Evolutionary conservation across 2,113 vertebrate genomes (phyloP).

Genomic region (Rhabdomys dilectus): DNA sequence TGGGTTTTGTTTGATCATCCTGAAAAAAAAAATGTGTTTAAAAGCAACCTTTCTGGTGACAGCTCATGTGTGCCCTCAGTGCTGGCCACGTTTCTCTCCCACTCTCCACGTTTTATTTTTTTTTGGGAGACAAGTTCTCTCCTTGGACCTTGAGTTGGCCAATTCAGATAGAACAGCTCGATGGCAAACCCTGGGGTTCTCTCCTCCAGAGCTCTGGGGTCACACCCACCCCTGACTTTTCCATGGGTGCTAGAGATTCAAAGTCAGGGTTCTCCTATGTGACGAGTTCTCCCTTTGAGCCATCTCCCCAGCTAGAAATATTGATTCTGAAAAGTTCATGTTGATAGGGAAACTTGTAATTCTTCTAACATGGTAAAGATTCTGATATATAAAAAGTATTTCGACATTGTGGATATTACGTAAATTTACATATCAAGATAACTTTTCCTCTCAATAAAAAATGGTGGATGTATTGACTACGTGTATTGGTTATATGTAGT

Average conservation of each 20-base stretch:
- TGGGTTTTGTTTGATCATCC: background rate
- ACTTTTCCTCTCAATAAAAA: background rate
- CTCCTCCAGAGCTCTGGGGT: background rate
- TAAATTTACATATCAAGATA: background rate
- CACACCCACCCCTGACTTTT: background rate
- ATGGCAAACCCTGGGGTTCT: too few species aligned
- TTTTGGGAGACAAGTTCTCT: background rate
- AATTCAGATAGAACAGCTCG: background rate
- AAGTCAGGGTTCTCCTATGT: background rate
- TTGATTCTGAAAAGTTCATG: conserved; percentile 9
- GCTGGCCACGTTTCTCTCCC: background rate
- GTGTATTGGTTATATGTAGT: background rate
- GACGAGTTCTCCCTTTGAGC: too few species aligned
- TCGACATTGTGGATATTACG: background rate
- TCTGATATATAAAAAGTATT: background rate
- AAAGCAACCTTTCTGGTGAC: background rate
- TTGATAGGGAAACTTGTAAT: background rate
- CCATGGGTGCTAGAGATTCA: too few species aligned
- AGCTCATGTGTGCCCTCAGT: background rate
- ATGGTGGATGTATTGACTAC: background rate
- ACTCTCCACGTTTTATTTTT: background rate
- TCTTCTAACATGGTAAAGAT: background rate
- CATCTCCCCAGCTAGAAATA: background rate
- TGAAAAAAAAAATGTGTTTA: background rate
- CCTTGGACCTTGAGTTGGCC: background rate